Evolutionary conservation across 2,888 invertebrate genomes (phyloP).

Genomic region (Drosophila niveifrons): DNA sequence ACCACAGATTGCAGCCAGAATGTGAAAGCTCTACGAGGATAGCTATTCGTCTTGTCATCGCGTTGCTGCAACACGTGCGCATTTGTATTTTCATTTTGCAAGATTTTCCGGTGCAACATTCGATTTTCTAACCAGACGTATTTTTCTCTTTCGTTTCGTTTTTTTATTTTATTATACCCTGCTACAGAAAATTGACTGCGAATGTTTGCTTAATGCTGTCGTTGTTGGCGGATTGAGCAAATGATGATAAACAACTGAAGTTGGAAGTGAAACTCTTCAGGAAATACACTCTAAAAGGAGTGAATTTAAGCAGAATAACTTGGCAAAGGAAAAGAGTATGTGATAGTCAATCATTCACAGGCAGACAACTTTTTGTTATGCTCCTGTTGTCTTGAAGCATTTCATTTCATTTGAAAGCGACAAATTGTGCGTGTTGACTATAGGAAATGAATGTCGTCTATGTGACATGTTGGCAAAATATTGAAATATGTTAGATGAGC

Average conservation of each 20-base stretch:
- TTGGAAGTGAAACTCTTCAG: neutral
- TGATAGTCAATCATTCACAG: neutral
- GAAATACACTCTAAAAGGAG: neutral
- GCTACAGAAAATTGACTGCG: neutral
- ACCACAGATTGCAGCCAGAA: neutral
- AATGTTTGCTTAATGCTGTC: neutral
- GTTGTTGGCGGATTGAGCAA: slow-evolving; percentile 7
- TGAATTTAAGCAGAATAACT: neutral
- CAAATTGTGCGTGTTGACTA: slow-evolving; percentile 80
- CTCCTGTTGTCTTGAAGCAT: slow-evolving; percentile 48
- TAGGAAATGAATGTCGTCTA: slow-evolving; percentile 75
- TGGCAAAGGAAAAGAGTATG: slow-evolving; percentile 8
- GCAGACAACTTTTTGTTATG: slow-evolving; percentile 25
- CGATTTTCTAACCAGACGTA: slow-evolving; percentile 12
- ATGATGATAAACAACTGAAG: neutral
- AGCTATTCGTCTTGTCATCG: neutral
- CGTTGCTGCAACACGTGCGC: no score
- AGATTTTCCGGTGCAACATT: slow-evolving; percentile 33
- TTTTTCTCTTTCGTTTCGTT: neutral
- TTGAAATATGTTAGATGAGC: slow-evolving; percentile 62
- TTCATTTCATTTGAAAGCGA: slow-evolving; percentile 74
- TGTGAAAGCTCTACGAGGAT: slow-evolving; percentile 10
- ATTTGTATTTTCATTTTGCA: slow-evolving; percentile 30
- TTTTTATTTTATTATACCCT: neutral
- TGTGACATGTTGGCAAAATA: slow-evolving; percentile 75